Evolutionary conservation across 2,797 vertebrate genomes (phyloP), one percentile per base, ranked within the genome.

Genomic region (Phrynocephalus forsythii): DNA sequence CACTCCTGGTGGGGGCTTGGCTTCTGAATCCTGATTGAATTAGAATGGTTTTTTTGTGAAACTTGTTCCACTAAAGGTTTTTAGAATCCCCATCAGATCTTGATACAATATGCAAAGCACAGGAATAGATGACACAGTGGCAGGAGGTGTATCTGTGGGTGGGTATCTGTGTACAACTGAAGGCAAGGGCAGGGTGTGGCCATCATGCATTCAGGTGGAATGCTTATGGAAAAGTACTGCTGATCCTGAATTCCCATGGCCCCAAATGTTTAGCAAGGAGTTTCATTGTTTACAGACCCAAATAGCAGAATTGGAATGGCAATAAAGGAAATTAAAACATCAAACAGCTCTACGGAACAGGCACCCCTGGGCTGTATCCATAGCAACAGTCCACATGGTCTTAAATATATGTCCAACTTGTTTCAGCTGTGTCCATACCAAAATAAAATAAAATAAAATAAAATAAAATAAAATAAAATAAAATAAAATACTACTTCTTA

Each of bases 271-370:
- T 50, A 28, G 2, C 11, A 69, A 18, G 13, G 77, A 83, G 28
- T 83, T 20, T 68, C 72, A 72, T 83, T 63, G 16, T 71, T 48
- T 78, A 20, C 20, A 24, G 20, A 13, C 63, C 26, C 18, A 38
- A 79, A 56, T 26, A 68, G 24, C 28, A 3, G 13, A 78, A 69
- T 67, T 75, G 83, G 66, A 79, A 83, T 60, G n/a, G 75, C 56
- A 77, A 72, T 50, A 69, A 79, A 68, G 77, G 26, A 82, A 79
- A 79, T 83, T 78, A 60, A 87, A 87, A 79, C 75, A 72, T 78
- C 7, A 76, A 82, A 63, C 5, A 33, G 60, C 71, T 67, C 6
- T 8, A 7, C 48, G 10, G 24, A 68, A 24, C 8, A 63, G 33
- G 50, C 15, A 20, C 52, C 63, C 44, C 75, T 50, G 52, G 44